Evolutionary conservation across 53 echinoderm and acorn worm species (phyloP), one percentile per base, ranked within the genome.

Genomic region (Mesocentrotus franciscanus): DNA sequence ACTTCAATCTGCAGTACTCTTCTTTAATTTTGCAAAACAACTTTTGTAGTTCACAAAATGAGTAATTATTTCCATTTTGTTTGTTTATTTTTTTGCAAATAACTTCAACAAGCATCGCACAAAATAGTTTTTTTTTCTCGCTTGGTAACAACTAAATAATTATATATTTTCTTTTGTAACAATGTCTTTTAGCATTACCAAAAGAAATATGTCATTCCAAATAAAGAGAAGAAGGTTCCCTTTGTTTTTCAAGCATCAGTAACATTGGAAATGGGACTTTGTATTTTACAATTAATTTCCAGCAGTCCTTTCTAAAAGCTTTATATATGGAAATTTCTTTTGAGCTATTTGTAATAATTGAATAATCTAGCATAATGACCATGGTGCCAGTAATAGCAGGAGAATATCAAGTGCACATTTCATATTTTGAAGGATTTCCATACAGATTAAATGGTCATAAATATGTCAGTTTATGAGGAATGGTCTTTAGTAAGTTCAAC

Each of bases 291-390:
- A 72, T 33, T 33, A 24, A 78, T 24, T 15, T 4, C 34, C 16
- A 15, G 10, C 78, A 33, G 24, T 12, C 33, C 34, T 33, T 32
- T 33, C 42, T 42, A 42, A 81, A 42, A 81, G 17, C 8, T 11
- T 34, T 35, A 18, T 81, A 8, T 81, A 81, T 79, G 16, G 16
- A 16, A 20, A 81, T 15, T 79, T 39, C 17, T 79, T 79, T 20
- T 79, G 42, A 42, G 81, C 81, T 81, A 36, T 81, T 87, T 66
- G 20, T 62, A 91, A 68, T 91, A 91, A 91, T 91, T 91, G 91
- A 91, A 91, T 91, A 91, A 91, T 91, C 70, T 68, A 91, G 91
- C 70, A 91, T 91, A 91, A 91, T 91, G 64, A 62, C 91, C 18
- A 0, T 91, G 91, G 91, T 68, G 91, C 91, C 91, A 91, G 68